Conservation (phyloP, 2,797 vertebrate genomes). For the Argentina silus region DNA sequence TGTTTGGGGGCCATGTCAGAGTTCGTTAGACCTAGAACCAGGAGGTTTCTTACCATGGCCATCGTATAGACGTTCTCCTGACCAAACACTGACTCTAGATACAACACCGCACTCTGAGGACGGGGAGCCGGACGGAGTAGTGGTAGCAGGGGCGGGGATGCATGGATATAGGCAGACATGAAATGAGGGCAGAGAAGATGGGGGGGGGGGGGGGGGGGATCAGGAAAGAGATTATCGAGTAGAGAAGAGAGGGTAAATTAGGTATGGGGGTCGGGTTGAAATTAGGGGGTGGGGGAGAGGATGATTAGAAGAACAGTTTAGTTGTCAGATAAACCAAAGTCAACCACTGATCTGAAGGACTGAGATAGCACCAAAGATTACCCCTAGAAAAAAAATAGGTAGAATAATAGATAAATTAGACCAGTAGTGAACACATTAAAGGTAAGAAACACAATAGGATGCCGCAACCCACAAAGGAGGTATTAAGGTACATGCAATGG, state of each 20-base stretch:
- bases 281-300: slow-evolving; percentile 44
- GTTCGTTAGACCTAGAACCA: slow-evolving; percentile 37
- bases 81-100: slow-evolving; percentile 77
- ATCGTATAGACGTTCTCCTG: slow-evolving; percentile 75
- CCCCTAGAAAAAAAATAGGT: slow-evolving; percentile 1
- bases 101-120: slow-evolving; percentile 75
- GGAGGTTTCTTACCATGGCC: slow-evolving; percentile 75
- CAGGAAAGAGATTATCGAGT: slow-evolving; percentile 61
- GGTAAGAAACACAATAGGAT: background rate
- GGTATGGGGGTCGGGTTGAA: slow-evolving; percentile 1
- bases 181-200: slow-evolving; percentile 58
- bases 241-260: slow-evolving; percentile 24
- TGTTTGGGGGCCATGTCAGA: slow-evolving; percentile 29
- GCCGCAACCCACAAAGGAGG: no score
- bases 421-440: background rate
- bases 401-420: background rate
- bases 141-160: slow-evolving; percentile 40
- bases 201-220: slow-evolving; percentile 41
- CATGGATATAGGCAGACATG: slow-evolving; percentile 47
- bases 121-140: slow-evolving; percentile 36
- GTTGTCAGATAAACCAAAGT: background rate
- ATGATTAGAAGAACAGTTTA: slow-evolving; percentile 16
- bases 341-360: background rate
- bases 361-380: background rate
- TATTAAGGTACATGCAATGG: background rate